Evolutionary conservation across 2,113 vertebrate genomes (phyloP), one percentile per base, ranked within the genome.

Genomic region (Pterocles orientalis): DNA sequence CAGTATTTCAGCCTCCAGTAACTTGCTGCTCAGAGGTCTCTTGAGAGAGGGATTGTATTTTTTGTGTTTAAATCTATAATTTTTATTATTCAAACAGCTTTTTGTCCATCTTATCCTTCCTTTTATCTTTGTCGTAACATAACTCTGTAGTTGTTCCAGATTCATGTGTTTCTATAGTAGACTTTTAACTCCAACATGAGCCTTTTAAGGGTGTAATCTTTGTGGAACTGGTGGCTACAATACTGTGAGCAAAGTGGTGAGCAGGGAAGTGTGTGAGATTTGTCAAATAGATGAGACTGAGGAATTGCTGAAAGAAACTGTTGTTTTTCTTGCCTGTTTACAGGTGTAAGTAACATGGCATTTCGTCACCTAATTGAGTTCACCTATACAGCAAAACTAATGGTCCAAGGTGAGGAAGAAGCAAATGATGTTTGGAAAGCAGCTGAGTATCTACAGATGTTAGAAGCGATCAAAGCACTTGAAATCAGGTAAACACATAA

Each of bases 341-440:
- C 97, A 99, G 99, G 99, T 91, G 99, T 99, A 78, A 99, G 99
- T 98, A 99, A 99, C 96, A 98, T 98, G 78, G 99, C 99, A 26
- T 99, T 99, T 97, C 98, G 98, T 82, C 99, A 99, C 88, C 98
- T 99, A 95, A 99, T 99, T 97, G 99, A 99, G 95, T 99, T 99
- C 95, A 99, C 99, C 6, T 99, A 99, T 86, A 99, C 99, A 26
- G 99, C 99, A 88, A 99, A 98, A 31, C 94, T 99, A 73, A 98
- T 98, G 94, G 97, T 99, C 29, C 98, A 98, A 88, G 99, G 99
- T 72, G 98, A 99, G 92, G 99, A 99, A 84, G 99, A 99, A 96
- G 99, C 99, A 78, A 98, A 98, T 76, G 99, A 99, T 86, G 99
- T 99, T 48, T 99, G 99, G 99, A 99, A 99, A 97, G 99, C 99